Evolutionary conservation across 2,113 vertebrate genomes (phyloP).

Genomic region (Callospermophilus lateralis): DNA sequence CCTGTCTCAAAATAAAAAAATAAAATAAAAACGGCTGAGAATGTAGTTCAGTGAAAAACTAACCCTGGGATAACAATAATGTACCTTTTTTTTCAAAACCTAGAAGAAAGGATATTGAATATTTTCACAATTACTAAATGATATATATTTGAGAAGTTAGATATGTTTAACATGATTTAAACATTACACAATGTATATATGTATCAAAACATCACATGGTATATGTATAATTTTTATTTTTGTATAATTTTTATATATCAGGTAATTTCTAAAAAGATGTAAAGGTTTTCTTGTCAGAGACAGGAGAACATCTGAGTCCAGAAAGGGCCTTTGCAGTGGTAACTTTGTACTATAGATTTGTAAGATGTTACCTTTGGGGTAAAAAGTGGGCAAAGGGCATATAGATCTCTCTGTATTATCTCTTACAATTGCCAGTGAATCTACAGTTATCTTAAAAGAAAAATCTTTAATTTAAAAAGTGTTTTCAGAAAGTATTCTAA

Average conservation of each 20-base stretch:
- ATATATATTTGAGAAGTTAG: not conserved
- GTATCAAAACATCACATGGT: not conserved
- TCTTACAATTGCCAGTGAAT: not conserved
- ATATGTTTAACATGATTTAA: not conserved
- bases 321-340: not conserved
- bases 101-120: not conserved
- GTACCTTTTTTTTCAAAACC: not conserved
- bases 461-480: not conserved
- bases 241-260: not conserved
- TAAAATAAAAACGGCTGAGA: too few species aligned
- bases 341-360: not conserved
- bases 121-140: not conserved
- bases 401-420: not conserved
- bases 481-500: not conserved
- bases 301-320: not conserved
- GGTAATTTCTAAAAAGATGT: not conserved
- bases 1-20: too few species aligned
- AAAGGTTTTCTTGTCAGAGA: not conserved
- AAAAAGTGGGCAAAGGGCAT: not conserved
- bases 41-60: too few species aligned
- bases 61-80: not conserved
- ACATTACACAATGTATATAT: not conserved
- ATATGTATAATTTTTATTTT: not conserved
- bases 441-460: conserved; percentile 5
- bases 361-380: not conserved